Conservation (phyloP, 35 echinoderm and acorn worm genomes). For the Ptychodera flava region DNA sequence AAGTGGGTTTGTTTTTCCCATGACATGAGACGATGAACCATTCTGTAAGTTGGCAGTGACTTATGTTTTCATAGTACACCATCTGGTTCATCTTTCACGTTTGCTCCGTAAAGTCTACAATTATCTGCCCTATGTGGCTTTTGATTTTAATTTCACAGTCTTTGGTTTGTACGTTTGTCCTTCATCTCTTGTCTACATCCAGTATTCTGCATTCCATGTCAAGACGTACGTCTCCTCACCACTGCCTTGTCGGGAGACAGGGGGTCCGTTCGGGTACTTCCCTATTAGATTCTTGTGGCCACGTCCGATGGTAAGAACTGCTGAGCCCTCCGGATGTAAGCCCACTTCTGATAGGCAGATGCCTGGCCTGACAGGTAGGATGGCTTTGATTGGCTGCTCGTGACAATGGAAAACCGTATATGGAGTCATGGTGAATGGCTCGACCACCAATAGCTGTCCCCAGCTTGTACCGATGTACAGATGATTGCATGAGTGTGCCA, state of each 20-base stretch:
- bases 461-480: slow-evolving; percentile 80
- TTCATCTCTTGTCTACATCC: background rate
- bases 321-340: background rate
- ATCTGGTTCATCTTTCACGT: background rate
- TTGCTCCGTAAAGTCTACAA: background rate
- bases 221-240: background rate
- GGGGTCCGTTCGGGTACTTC: background rate
- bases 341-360: background rate
- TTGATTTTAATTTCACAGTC: background rate
- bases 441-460: slow-evolving; percentile 63
- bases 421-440: slow-evolving; percentile 38
- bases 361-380: slow-evolving; percentile 21
- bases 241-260: background rate
- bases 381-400: slow-evolving; percentile 61
- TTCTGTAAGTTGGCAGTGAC: background rate
- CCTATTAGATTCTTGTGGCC: background rate
- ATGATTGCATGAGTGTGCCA: slow-evolving; percentile 51
- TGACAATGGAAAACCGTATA: slow-evolving; percentile 73
- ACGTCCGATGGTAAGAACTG: background rate
- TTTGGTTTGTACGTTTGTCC: background rate
- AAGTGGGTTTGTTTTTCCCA: background rate
- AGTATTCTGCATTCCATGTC: background rate
- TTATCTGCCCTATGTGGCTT: background rate
- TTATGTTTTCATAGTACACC: background rate
- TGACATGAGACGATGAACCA: background rate